Evolutionary conservation across 2,113 vertebrate genomes (phyloP).

Genomic region (Tauraco erythrolophus): DNA sequence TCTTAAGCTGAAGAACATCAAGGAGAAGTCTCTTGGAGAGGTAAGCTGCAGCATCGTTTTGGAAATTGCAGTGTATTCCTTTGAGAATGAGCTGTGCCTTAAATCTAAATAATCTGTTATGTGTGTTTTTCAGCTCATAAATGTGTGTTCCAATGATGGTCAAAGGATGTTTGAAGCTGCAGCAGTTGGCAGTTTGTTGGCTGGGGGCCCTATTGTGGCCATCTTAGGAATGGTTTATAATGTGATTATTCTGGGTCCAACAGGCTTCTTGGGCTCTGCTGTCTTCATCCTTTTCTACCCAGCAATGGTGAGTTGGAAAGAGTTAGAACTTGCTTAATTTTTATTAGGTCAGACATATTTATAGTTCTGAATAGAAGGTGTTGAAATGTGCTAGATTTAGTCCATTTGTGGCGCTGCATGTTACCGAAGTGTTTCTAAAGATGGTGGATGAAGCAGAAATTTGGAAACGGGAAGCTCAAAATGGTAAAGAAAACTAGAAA

Average conservation of each 20-base stretch:
- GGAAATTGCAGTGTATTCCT: neutral
- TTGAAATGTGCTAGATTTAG: neutral
- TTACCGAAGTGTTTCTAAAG: neutral
- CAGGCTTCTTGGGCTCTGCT: constrained; percentile 90
- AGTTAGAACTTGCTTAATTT: neutral
- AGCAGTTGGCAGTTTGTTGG: constrained; percentile 90
- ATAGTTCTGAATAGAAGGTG: neutral
- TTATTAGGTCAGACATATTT: neutral
- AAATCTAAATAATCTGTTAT: neutral
- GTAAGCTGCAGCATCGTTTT: constrained; percentile 58
- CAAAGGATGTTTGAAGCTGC: constrained; percentile 94
- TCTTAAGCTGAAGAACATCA: constrained; percentile 87
- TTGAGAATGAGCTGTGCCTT: neutral
- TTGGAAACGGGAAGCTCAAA: neutral
- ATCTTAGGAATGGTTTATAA: constrained; percentile 91
- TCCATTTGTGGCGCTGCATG: neutral
- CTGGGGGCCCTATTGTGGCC: constrained; percentile 90
- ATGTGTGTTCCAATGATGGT: constrained; percentile 91
- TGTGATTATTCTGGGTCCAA: constrained; percentile 88
- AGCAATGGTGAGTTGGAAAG: constrained; percentile 85
- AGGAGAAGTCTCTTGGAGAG: constrained; percentile 92
- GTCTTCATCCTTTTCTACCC: constrained; percentile 95
- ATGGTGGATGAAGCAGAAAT: neutral
- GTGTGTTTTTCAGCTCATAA: constrained; percentile 84
- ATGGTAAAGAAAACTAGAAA: neutral